Conservation (phyloP, 2,797 vertebrate genomes). For the Alcedo quadribrachys region DNA sequence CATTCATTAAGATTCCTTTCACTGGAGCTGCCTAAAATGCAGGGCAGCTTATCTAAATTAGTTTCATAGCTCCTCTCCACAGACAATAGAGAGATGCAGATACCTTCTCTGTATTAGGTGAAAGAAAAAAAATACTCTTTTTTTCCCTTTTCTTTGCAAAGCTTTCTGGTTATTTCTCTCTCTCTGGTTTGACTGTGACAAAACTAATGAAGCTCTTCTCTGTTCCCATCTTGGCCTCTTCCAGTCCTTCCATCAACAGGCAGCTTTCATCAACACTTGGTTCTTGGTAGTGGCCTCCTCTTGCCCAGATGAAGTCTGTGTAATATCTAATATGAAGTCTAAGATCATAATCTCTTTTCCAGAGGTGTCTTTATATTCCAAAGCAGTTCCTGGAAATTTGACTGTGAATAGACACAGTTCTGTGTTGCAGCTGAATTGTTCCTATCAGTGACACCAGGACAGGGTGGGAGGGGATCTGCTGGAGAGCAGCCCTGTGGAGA, state of each 20-base stretch:
- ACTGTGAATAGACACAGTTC: rapidly evolving
- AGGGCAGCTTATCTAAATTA: neutral
- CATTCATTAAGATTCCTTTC: neutral
- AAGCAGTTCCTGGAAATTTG: neutral
- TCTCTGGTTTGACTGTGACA: neutral
- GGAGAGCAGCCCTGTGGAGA: too few species aligned
- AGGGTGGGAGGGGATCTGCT: too few species aligned
- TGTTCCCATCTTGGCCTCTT: neutral
- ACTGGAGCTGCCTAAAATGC: neutral
- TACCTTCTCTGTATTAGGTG: neutral
- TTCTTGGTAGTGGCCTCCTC: neutral
- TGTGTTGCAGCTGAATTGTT: neutral
- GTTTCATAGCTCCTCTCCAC: neutral
- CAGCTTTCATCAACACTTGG: neutral
- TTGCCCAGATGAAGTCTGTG: neutral
- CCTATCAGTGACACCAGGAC: too few species aligned
- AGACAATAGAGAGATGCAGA: neutral
- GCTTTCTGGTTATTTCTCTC: neutral
- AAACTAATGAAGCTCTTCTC: neutral
- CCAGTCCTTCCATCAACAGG: neutral
- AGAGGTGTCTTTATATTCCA: neutral
- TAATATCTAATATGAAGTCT: too few species aligned
- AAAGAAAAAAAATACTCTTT: neutral
- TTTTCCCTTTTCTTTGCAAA: neutral
- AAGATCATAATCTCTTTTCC: neutral